phyloP scores from a whole-genome alignment of 2,113 vertebrate genomes.

The Cyanistes caeruleus region DNA sequence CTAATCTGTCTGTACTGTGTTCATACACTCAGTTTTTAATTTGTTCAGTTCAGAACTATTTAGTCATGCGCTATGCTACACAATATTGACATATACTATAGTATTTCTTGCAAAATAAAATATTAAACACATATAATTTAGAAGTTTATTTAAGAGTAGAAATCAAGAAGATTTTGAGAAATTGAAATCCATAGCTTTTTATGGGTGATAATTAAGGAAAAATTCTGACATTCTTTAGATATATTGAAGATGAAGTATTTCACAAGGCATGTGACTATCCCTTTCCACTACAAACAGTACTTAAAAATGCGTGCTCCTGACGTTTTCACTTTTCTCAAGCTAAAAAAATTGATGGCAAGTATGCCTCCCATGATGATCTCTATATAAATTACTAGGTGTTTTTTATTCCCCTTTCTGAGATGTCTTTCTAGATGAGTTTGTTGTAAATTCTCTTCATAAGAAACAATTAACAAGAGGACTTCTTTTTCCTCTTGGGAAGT shows the following conservation, averaged over 20 bases:
- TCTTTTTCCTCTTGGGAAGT: not conserved
- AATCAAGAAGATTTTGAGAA: not conserved
- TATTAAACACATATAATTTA: not conserved
- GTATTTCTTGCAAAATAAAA: not conserved
- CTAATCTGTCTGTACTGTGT: not conserved
- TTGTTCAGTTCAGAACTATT: not conserved
- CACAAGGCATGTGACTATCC: not conserved
- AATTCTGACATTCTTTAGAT: not conserved
- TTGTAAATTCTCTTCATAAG: not conserved
- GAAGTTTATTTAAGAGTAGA: not conserved
- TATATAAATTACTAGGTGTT: not conserved
- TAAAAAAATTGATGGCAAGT: not conserved
- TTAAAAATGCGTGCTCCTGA: not conserved
- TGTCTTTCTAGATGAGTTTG: not conserved
- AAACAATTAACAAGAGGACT: not conserved
- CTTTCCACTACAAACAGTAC: not conserved
- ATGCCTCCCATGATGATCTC: not conserved
- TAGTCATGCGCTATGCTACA: not conserved
- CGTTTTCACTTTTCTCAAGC: not conserved
- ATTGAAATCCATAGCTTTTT: not conserved
- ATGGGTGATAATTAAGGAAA: not conserved
- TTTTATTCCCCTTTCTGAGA: not conserved
- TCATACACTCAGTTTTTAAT: not conserved
- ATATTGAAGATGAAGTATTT: not conserved
- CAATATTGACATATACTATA: not conserved